A percentile compares a stretch with the other conserved stretches of the same genome.
These are phyloP conservation scores for Lucilia sericata DNA, from an alignment of 1,140 invertebrate genomes.

Conservation along the genomic window DNA sequence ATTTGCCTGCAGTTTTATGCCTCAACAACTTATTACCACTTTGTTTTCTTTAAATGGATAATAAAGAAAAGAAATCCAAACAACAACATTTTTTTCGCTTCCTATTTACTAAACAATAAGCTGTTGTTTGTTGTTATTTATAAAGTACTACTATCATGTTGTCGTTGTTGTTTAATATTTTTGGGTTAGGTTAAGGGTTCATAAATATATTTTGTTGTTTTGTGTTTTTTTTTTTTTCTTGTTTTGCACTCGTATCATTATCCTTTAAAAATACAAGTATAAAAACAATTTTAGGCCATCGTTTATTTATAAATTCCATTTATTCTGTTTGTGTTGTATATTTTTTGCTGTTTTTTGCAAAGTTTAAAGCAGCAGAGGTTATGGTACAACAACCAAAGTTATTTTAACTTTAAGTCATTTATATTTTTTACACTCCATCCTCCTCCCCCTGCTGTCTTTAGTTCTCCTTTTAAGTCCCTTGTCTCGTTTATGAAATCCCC, in stretches of 20 bases:
- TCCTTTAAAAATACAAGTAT: neutral
- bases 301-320: neutral
- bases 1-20: neutral
- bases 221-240: neutral
- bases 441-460: neutral
- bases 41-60: neutral
- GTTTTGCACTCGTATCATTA: no score
- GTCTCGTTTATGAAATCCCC: neutral
- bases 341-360: neutral
- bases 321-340: neutral
- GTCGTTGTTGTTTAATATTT: slow-evolving; percentile 1
- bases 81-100: neutral
- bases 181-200: neutral
- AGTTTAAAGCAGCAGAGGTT: neutral
- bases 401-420: neutral
- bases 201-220: neutral
- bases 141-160: neutral
- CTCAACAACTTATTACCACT: neutral
- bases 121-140: neutral
- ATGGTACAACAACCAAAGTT: neutral
- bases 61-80: neutral
- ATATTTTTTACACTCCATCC: neutral
- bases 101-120: neutral
- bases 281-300: neutral
- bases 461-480: neutral